phyloP scores from a whole-genome alignment of 2,113 vertebrate species.

The Lophius piscatorius region DNA sequence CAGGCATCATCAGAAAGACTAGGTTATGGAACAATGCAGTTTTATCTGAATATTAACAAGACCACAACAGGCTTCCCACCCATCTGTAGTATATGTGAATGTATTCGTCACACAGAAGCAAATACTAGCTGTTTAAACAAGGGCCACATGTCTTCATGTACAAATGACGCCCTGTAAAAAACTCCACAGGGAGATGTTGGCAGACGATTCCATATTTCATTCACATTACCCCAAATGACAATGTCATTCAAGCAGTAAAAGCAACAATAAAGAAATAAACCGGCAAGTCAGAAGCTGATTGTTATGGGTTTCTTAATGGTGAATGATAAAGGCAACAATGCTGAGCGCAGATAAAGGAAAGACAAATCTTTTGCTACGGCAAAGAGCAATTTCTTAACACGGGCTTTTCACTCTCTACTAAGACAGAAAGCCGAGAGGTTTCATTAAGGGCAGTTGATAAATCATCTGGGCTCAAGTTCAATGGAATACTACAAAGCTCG shows the following conservation, averaged over 20 bases:
- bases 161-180: neutral
- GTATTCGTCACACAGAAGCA: neutral
- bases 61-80: neutral
- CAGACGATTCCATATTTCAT: neutral
- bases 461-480: slow-evolving; percentile 40
- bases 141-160: neutral
- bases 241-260: slow-evolving; percentile 1
- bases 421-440: slow-evolving; percentile 40
- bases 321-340: slow-evolving; percentile 51
- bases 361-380: slow-evolving; percentile 46
- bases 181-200: neutral
- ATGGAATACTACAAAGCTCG: slow-evolving; percentile 39
- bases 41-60: slow-evolving; percentile 3
- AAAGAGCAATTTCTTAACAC: slow-evolving; percentile 51
- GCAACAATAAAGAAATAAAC: slow-evolving; percentile 9
- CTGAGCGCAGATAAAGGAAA: slow-evolving; percentile 47
- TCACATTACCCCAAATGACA: neutral
- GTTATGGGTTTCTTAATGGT: slow-evolving; percentile 39
- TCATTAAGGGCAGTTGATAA: slow-evolving; percentile 57
- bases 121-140: neutral
- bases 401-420: slow-evolving; percentile 38
- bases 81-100: neutral
- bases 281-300: slow-evolving; percentile 23
- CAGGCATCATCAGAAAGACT: slow-evolving; percentile 10
- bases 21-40: slow-evolving; percentile 20